Evolutionary conservation across 2,888 invertebrate genomes (phyloP), one percentile per base, ranked within the genome.

Genomic region (Leuctra nigra): DNA sequence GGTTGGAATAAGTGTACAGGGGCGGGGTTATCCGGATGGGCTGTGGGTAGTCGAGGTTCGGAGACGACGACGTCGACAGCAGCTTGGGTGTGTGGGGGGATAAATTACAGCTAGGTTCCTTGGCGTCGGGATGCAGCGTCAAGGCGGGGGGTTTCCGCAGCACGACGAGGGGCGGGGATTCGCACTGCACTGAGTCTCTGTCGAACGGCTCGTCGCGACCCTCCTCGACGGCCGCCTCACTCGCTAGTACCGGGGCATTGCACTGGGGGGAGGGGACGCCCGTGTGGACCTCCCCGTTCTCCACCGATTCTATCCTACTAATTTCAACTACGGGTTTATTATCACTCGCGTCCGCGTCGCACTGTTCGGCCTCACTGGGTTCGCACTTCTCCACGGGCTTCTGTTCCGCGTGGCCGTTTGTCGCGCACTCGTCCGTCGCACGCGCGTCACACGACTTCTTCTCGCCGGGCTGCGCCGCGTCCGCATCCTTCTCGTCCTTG

Each of bases 1-100:
- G 82, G 68, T 86, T 86, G 11, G 87, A 87, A 68, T 87, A 88
- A 0, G 87, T 87, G 68, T 86, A 88, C 16, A 86, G 73, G 4
- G 87, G 86, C 2, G 87, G 87, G 14, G 84, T 83, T 56, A 83
- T 79, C 61, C 86, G 76, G 62, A 86, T 80, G 14, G 87, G 85
- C 52, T 83, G 77, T n/a, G 83, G 83, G 63, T 75, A 79, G 54
- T 73, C 75, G 20, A 63, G 57, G 33, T 64, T 63, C 11, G 65
- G 64, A 6, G 64, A 65, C n/a, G 50, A 35, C 3, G 50, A 29
- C 4, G 29, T 33, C 9, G 50, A 50, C n/a, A 48, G 18, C 4
- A 18, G 20, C 20, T 50, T 50, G 13, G 50, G 16, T n/a, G 16
- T 38, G 13, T n/a, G 6, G 6, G 38, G 38, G 13, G 38, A 38